These are phyloP conservation scores for Clarias magur DNA, from an alignment of 2,113 vertebrate species.

Conservation along the genomic window DNA sequence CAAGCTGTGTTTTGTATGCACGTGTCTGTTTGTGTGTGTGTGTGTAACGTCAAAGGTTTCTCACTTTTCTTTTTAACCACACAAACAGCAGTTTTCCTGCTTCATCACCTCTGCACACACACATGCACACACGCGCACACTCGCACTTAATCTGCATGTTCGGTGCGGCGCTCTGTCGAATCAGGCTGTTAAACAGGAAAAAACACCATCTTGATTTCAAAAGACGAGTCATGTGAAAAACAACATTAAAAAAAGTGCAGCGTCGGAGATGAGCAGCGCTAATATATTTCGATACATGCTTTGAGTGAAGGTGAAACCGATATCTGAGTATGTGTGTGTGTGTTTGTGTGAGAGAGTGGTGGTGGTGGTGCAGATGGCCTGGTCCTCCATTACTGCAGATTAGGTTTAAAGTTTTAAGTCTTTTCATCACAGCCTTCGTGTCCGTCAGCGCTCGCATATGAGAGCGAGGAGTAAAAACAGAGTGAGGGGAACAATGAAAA, in stretches of 20 bases:
- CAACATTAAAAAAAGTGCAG: not conserved
- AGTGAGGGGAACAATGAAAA: constrained; percentile 48
- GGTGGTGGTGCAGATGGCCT: not conserved
- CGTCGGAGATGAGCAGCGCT: not conserved
- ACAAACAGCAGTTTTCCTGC: constrained; percentile 25
- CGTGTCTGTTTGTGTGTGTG: not conserved
- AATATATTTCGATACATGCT: not conserved
- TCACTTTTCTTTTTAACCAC: not conserved
- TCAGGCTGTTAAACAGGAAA: not conserved
- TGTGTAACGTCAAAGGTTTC: not conserved
- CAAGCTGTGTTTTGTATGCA: not conserved
- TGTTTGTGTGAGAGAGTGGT: not conserved
- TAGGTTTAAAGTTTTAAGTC: constrained; percentile 35
- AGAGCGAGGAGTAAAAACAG: constrained; percentile 25
- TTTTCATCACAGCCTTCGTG: constrained; percentile 31
- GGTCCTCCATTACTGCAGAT: constrained; percentile 34
- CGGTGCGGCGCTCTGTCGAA: not conserved
- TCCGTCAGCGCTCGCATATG: constrained; percentile 39
- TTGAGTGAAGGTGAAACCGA: constrained; percentile 1
- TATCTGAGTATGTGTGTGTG: not conserved
- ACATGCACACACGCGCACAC: not conserved
- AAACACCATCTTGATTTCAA: not conserved
- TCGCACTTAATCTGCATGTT: not conserved
- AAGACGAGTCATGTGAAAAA: not conserved
- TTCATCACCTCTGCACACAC: constrained; percentile 30